Base-by-base conservation (phyloP, 2,113 vertebrate species). In the Cyrtonyx montezumae region DNA sequence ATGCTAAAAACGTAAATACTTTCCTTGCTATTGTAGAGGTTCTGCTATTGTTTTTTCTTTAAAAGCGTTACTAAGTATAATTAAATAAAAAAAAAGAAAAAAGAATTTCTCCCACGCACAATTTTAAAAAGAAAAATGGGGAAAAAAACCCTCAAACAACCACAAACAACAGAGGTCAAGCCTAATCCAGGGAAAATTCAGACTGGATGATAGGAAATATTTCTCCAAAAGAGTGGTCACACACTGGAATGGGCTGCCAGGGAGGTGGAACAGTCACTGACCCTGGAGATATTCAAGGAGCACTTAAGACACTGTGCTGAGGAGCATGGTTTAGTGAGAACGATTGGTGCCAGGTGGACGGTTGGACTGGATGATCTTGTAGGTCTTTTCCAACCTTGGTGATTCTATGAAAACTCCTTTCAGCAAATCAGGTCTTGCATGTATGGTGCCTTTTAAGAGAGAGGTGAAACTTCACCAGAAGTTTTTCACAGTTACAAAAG, bases 1-100 rank as follows among this genome's bases (percentile, higher is more conserved):
- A 90, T 45, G 23, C 71, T 74, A 79, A 91, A 94, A 94, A 75
- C 30, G 46, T 53, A 96, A 93, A 87, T 68, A 77, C 20, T 78
- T 79, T 53, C 73, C 30, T 53, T 94, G 32, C 46, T 73, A 59
- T 89, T 85, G 55, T 65, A 87, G 55, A 88, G 36, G 48, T 74
- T 84, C 58, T 83, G 40, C 25, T 81, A 65, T 89, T 81, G 58
- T 56, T 82, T 83, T n/a, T 87, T 67, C 73, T 85, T 78, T 76
- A 42, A 42, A 90, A 84, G 32, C 40, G 48, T 37, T 65, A 75
- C 18, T 85, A 65, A 69, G 88, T 63, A 90, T 55, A 63, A 3
- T 78, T 13, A 9, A 76, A 65, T 48, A 40, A 40, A 40, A 40
- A 11, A 40, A 51, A 53, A 28, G 23, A 28, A 15, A 53, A 53